Evolutionary conservation across 2,113 vertebrate species (phyloP), one percentile per base, ranked within the genome.

Genomic region (Sakesphorus luctuosus): DNA sequence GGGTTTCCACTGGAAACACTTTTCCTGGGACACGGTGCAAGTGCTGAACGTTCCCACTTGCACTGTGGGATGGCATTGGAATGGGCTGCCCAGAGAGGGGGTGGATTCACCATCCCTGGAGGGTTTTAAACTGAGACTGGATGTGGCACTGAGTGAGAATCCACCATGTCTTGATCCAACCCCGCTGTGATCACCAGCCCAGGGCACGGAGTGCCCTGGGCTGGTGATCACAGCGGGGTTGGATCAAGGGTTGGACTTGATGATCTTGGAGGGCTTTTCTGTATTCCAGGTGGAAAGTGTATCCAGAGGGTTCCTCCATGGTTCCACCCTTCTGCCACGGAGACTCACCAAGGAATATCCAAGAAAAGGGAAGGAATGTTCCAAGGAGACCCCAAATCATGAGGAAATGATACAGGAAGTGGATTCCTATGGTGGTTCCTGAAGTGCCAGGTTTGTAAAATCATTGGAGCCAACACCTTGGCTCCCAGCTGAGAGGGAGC

Each of bases 311-410:
- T 28, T 4, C 6, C 23, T 19, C 68, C 31, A 0, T 1, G 33
- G 33, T 6, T 74, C 33, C 44, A 36, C 7, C 26, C 12, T 58
- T 8, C 7, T 47, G 46, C 46, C 13, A 25, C 0, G 10, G 20
- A 13, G 23, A 5, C 17, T 35, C 4, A 7, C 31, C 9, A 28
- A 52, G 33, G 46, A 61, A 14, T 5, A 33, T 13, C 9, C 73
- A 49, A 81, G 19, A 26, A 40, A 55, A 69, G 17, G 17, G 25
- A 6, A 36, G 50, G 20, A 47, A 20, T 2, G 12, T 3, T 10
- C 15, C 0, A 1, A 33, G 35, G 46, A 80, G 52, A 46, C 28
- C 13, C 44, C 28, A 31, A n/a, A 33, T 19, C 0, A 2, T 0
- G 3, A n/a, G 38, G 4, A 35, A 21, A 15, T 0, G 5, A 47